Base-by-base conservation (phyloP, 2,797 vertebrate species). In the Kryptolebias ocellatus region DNA sequence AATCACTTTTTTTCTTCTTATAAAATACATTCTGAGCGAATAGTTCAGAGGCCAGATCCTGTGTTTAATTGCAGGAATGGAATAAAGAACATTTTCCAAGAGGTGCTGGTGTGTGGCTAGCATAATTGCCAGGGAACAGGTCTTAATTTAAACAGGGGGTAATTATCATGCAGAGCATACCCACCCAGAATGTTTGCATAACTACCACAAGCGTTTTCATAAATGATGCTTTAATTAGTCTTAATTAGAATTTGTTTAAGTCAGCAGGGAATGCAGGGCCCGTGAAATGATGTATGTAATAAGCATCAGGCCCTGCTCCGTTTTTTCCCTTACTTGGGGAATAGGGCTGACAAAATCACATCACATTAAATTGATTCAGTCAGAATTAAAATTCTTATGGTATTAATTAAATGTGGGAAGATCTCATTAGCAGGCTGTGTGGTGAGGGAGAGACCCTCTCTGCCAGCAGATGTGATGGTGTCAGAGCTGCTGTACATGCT, bases 201-300 rank as follows among this genome's bases (percentile, higher is more conserved):
- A 97, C 98, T 97, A 99, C 99, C 98, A 99, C 97, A 99, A 99
- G 98, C 97, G 95, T 98, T 99, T 99, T 99, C 97, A 99, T 99
- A 99, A 99, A 99, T 99, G 98, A 99, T 99, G 97, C 98, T 99
- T 99, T 99, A 99, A 99, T 99, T 99, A 99, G 98, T 99, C 98
- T 99, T 99, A 99, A 99, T 99, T 98, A 99, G 97, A 99, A 99
- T 99, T 99, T 99, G 98, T 99, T 99, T 99, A 99, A 99, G 97
- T 99, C 98, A 99, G 98, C 97, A 98, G 98, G 98, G 98, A 99
- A 99, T 98, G 96, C 96, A 98, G 95, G 94, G 95, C 96, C 97
- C 95, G 96, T 99, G 98, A 99, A 99, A 99, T 99, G 97, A 98
- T 99, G 97, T 99, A 99, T 98, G 96, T 99, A 99, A 99, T 99